phyloP scores from a whole-genome alignment of 2,888 invertebrate genomes.

The Stenodera caucasica region DNA sequence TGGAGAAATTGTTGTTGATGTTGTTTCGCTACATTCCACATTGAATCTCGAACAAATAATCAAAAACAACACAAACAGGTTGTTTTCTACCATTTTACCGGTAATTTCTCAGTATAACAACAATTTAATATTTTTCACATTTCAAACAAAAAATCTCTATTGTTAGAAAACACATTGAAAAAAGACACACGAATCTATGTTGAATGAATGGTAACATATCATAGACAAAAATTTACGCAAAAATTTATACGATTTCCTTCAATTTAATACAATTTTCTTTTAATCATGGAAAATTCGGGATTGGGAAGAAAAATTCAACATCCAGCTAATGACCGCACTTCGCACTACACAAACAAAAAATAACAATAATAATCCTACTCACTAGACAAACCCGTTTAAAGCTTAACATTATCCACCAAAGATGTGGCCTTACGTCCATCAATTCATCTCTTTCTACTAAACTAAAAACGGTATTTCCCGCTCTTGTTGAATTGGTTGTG shows the following conservation, averaged over 20 bases:
- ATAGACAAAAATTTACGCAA: not conserved
- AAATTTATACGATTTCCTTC: too few species aligned
- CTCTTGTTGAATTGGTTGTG: not conserved
- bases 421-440: not conserved
- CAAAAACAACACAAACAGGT: conserved; percentile 8
- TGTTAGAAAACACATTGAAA: not conserved
- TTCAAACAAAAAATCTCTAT: not conserved
- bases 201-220: not conserved
- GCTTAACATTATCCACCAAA: not conserved
- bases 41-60: not conserved
- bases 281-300: too few species aligned
- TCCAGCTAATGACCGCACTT: conserved; percentile 7
- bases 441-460: not conserved
- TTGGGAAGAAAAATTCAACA: too few species aligned
- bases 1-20: not conserved
- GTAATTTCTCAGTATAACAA: not conserved
- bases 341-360: conserved; percentile 26
- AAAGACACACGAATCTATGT: not conserved
- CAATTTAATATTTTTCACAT: not conserved
- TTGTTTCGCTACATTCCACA: not conserved
- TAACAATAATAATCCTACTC: conserved; percentile 22
- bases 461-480: too few species aligned
- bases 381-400: conserved; percentile 21
- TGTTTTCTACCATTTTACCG: conserved; percentile 2
- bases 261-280: too few species aligned